Evolutionary conservation across 2,797 vertebrate species (phyloP).

Genomic region (Micromesistius poutassou): DNA sequence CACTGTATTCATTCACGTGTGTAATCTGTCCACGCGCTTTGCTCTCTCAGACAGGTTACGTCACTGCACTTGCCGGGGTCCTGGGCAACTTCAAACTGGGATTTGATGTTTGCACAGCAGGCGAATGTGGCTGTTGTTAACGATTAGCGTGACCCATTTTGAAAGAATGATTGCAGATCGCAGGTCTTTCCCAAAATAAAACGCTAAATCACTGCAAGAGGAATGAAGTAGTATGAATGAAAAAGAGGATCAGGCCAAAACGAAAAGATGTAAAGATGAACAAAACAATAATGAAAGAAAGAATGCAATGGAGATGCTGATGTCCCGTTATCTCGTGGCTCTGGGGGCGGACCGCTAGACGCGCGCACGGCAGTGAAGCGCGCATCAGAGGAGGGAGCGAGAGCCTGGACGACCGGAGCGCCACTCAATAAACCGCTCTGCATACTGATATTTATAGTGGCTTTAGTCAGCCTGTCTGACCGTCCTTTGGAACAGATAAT

Average conservation of each 20-base stretch:
- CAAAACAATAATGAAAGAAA: not conserved
- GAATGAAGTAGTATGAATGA: not conserved
- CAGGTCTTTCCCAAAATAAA: not conserved
- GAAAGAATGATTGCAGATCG: not conserved
- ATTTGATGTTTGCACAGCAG: not conserved
- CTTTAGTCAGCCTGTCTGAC: slow-evolving; percentile 11
- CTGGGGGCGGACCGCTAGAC: slow-evolving; percentile 42
- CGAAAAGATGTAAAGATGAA: no score
- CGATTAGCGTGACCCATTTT: not conserved
- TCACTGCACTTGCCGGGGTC: slow-evolving; percentile 40
- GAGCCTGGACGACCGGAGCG: slow-evolving; percentile 39
- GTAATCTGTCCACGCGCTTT: slow-evolving; percentile 39
- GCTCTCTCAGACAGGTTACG: slow-evolving; percentile 54
- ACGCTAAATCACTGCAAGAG: not conserved
- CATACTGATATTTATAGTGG: slow-evolving; percentile 36
- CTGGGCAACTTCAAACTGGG: slow-evolving; percentile 2
- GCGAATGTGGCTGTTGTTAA: not conserved
- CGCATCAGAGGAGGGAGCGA: slow-evolving; percentile 20
- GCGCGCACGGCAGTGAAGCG: slow-evolving; percentile 54
- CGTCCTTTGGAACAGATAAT: not conserved
- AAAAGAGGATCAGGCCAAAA: not conserved
- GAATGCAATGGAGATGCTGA: not conserved
- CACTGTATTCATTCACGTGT: slow-evolving; percentile 56
- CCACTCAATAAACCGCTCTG: slow-evolving; percentile 46
- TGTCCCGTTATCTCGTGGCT: slow-evolving; percentile 17